Base-by-base conservation (phyloP, 2,113 vertebrate species). In the Addax nasomaculatus region DNA sequence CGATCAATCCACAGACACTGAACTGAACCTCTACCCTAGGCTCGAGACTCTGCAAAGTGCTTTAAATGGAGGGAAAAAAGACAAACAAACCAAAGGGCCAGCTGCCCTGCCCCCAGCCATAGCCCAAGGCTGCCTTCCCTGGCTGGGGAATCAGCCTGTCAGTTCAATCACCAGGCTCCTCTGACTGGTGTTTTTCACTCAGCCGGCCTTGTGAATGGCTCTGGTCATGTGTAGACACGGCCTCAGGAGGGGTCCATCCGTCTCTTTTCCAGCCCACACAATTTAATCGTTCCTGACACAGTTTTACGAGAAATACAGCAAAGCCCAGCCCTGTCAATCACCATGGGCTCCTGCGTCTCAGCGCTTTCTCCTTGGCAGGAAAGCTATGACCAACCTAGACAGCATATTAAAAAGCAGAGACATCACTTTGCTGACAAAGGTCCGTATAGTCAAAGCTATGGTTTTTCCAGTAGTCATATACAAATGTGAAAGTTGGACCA, bases 1-100 rank as follows among this genome's bases (percentile, higher is more conserved):
- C 97, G 88, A 14, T 97, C 97, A 95, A 78, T 94, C 88, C 92
- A 70, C 91, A 95, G 90, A 94, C 97, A 89, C 96, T 95, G 97
- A 97, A 95, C 94, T 79, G 94, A 92, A 83, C 92, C 76, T 94
- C 88, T 96, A 83, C 94, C 64, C 73, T 93, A 83, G 85, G 64
- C 94, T 93, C 3, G 7, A 97, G 96, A 92, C 86, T 97, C 92
- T 90, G 85, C 85, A 91, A 81, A 97, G 81, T 85, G 60, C 96
- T 94, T 95, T 97, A 88, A 94, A 58, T 85, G 90, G 81, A 90
- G 90, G 67, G n/a, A 60, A 43, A 88, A 93, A 33, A 21, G n/a
- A 36, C 8, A 70, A 57, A 96, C 4, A 27, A 91, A 85, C 64
- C 80, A 85, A 92, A 94, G 90, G 64, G 80, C 80, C 1, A 1